Evolutionary conservation across 2,113 vertebrate species (phyloP).

Genomic region (Scomber colias): DNA sequence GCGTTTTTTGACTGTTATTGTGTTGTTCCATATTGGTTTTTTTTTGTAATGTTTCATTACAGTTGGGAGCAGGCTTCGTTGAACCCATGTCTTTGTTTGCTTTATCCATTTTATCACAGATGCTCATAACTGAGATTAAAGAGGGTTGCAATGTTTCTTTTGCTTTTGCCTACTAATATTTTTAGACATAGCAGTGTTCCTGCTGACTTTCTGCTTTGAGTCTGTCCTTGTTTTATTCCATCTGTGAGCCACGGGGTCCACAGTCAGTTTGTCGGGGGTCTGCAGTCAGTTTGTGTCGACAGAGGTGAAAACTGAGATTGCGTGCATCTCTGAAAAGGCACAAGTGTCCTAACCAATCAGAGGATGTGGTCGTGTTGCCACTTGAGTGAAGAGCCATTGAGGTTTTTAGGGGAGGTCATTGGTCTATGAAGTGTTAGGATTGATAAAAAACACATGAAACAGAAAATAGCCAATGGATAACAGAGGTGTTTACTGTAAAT

Average conservation of each 20-base stretch:
- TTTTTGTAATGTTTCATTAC: slow-evolving; percentile 22
- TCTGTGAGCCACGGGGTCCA: background rate
- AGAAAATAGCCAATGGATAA: too few relatives aligned
- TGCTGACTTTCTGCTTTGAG: slow-evolving; percentile 22
- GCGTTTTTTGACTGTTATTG: background rate
- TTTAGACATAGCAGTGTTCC: slow-evolving; percentile 13
- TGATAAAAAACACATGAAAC: background rate
- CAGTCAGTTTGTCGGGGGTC: background rate
- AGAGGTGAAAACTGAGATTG: background rate
- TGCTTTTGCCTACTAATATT: slow-evolving; percentile 14
- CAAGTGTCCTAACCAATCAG: background rate
- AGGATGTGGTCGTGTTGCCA: background rate
- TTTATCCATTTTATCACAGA: slow-evolving; percentile 31
- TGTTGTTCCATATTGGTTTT: background rate
- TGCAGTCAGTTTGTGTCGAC: background rate
- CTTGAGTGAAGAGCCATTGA: background rate
- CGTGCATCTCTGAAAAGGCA: background rate
- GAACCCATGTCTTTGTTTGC: slow-evolving; percentile 23
- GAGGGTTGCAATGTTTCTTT: slow-evolving; percentile 3
- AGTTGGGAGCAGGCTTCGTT: background rate
- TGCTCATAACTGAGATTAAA: slow-evolving; percentile 41
- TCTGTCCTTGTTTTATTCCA: slow-evolving; percentile 13
- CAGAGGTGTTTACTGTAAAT: too few relatives aligned
- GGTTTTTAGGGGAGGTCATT: too few relatives aligned
- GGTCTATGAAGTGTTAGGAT: too few relatives aligned